phyloP scores from a whole-genome alignment of 2,797 vertebrate species.

The Ptychadena robeensis region DNA sequence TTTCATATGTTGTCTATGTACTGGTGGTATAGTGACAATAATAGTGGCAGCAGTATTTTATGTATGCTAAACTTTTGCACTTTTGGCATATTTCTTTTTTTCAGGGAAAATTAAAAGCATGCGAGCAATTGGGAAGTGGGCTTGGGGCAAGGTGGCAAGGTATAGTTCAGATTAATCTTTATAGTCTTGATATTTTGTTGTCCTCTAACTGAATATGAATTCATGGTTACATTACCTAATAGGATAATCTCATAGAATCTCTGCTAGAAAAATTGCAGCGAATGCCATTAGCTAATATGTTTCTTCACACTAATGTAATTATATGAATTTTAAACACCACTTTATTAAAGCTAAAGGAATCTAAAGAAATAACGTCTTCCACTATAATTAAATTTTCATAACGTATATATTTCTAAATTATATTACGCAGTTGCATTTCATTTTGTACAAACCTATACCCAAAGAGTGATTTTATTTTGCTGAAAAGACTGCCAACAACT shows the following conservation, averaged over 20 bases:
- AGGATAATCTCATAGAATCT: neutral
- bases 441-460: neutral
- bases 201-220: neutral
- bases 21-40: too few species aligned
- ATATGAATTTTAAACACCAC: neutral
- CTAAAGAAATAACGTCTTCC: neutral
- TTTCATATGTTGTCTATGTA: too few species aligned
- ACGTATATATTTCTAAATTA: neutral
- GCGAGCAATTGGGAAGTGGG: neutral
- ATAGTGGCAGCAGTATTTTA: too few species aligned
- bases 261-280: neutral
- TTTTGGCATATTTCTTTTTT: neutral
- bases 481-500: neutral
- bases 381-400: neutral
- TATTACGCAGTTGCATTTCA: neutral
- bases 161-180: neutral
- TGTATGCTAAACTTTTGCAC: neutral
- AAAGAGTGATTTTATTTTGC: neutral
- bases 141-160: neutral
- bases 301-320: neutral
- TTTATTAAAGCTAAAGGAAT: neutral
- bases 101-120: neutral
- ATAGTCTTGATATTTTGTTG: too few species aligned
- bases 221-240: neutral
- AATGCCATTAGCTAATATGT: slow-evolving; percentile 12